phyloP scores from a whole-genome alignment of 2,888 invertebrate genomes.

The Leptopilina myrica region DNA sequence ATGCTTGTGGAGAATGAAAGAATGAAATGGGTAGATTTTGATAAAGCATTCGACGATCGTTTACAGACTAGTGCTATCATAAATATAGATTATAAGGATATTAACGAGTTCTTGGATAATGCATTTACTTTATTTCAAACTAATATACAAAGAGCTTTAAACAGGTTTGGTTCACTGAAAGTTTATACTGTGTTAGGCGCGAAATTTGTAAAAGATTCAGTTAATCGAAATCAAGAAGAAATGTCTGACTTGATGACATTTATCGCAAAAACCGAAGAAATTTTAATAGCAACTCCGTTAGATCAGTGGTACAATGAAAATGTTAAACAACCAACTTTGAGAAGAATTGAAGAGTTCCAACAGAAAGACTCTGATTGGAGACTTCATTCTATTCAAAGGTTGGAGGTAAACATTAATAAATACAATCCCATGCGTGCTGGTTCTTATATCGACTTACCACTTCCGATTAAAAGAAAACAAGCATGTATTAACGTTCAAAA shows the following conservation, averaged over 20 bases:
- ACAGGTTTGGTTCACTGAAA: neutral
- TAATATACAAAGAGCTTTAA: neutral
- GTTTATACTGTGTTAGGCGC: neutral
- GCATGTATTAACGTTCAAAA: neutral
- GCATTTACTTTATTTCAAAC: neutral
- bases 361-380: no score
- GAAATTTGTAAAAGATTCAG: neutral
- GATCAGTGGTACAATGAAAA: no score
- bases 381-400: no score
- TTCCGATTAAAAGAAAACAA: neutral
- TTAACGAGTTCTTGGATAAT: neutral
- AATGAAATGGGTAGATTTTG: neutral
- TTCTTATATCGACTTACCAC: no score
- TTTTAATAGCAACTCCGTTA: no score
- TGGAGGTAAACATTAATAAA: no score
- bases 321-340: no score
- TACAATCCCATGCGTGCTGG: no score
- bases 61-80: neutral
- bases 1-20: neutral
- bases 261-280: no score
- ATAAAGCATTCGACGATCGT: neutral
- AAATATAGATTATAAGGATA: neutral
- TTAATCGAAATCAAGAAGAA: neutral
- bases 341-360: no score
- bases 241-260: no score